These are phyloP conservation scores for Suncus etruscus DNA, from an alignment of 2,113 vertebrate genomes.

Conservation along the genomic window DNA sequence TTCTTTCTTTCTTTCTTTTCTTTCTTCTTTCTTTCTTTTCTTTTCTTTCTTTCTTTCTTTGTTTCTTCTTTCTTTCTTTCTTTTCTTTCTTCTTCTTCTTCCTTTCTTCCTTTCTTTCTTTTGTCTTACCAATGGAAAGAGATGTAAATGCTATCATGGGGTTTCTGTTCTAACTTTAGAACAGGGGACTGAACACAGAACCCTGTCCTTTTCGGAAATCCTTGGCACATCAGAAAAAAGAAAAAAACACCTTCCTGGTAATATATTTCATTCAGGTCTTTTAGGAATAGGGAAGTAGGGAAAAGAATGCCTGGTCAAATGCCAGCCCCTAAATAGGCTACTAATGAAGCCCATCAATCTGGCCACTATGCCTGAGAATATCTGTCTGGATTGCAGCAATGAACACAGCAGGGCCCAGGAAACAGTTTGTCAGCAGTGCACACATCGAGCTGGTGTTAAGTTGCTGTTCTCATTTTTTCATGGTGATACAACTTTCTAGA, in stretches of 20 bases:
- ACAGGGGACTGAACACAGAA: neutral
- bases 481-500: neutral
- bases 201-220: constrained; percentile 50
- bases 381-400: neutral
- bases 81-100: too few species aligned
- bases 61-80: too few species aligned
- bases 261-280: neutral
- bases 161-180: neutral
- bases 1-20: too few species aligned
- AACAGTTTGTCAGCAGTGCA: too few species aligned
- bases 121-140: neutral
- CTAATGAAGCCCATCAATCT: neutral
- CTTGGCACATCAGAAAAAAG: neutral
- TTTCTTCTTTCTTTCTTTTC: too few species aligned
- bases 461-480: neutral
- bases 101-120: too few species aligned
- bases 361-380: neutral
- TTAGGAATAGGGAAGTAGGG: neutral
- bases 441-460: neutral
- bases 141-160: neutral
- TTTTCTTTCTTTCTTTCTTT: too few species aligned
- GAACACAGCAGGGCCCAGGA: neutral
- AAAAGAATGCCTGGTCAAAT: neutral
- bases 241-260: neutral
- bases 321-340: neutral